Base-by-base conservation (phyloP, 2,888 invertebrate genomes). In the Cyrtodaria siliqua region DNA sequence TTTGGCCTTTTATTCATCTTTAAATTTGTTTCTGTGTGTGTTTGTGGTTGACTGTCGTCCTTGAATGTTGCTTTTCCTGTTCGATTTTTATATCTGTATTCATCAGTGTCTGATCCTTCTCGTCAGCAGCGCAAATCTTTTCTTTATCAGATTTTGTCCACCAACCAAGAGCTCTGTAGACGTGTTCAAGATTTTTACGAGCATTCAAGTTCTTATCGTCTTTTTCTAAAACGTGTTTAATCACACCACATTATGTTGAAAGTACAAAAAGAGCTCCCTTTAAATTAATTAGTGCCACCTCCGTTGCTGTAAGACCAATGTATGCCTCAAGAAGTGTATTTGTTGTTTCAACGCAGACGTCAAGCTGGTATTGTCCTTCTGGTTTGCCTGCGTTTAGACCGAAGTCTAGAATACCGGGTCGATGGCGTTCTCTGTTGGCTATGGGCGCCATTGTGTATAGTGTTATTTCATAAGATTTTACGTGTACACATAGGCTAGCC, bases 171-270 rank as follows among this genome's bases (percentile, higher is more conserved):
- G 44, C 49, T 23, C 1, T 18, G 20, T 61, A 49, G n/a, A 61
- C n/a, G 8, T 44, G 20, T 20, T 47, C 3, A 1, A 61, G 27
- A 27, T 61, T 61, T 12, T 20, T 18, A 14, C 42, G 24, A 12
- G 61, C 61, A 49, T 61, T 61, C 9, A 49, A 27, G 20, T 61
- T 61, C n/a, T 26, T 20, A 18, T 16, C 0, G 20, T 61, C 61
- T 12, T 8, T 1, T 49, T 26, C 8, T 2, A 61, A 26, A 24
- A 61, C 29, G 8, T 47, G 4, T 0, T 47, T 18, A 18, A 61
- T 47, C 1, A 26, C 16, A 1, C 47, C 16, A 49, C 47, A 24
- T 6, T 20, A 27, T 61, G 47, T 26, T 44, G 24, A 26, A 27
- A 49, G 27, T 49, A 61, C 2, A 49, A 12, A 2, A 2, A 61